Conservation (phyloP, 1,140 invertebrate species). For the Vanessa atalanta region DNA sequence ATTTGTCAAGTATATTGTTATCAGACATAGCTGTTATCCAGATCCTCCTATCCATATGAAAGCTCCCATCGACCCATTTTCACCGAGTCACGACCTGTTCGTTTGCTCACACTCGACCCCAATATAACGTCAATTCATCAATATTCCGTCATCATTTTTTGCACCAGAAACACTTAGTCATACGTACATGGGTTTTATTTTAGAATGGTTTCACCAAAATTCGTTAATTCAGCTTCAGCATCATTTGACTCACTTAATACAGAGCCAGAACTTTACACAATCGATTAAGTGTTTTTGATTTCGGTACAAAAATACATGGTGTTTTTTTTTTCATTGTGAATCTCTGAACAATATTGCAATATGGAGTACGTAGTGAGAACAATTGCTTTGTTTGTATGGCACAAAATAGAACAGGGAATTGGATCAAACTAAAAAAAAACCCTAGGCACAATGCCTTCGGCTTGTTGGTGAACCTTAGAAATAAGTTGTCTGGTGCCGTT, state of each 20-base stretch:
- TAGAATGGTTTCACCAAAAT: not conserved
- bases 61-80: constrained; percentile 30
- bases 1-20: not conserved
- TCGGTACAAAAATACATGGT: not conserved
- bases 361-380: constrained; percentile 5
- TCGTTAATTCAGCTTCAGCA: not conserved
- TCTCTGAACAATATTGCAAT: constrained; percentile 5
- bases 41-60: constrained; percentile 24
- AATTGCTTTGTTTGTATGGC: constrained; percentile 10
- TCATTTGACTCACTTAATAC: not conserved
- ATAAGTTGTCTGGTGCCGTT: constrained; percentile 25
- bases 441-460: constrained; percentile 23
- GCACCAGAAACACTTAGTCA: constrained; percentile 23
- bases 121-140: constrained; percentile 36
- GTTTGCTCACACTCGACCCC: constrained; percentile 35
- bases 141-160: constrained; percentile 35
- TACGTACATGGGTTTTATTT: constrained; percentile 8
- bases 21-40: constrained; percentile 22
- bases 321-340: constrained; percentile 4
- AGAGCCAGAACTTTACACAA: too few species aligned
- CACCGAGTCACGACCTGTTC: constrained; percentile 35
- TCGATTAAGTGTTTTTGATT: too few species aligned
- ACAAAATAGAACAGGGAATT: constrained; percentile 30
- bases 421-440: constrained; percentile 29
- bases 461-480: constrained; percentile 27